These are phyloP conservation scores for Phrixothrix hirtus DNA, from an alignment of 2,888 invertebrate genomes.

Conservation along the genomic window DNA sequence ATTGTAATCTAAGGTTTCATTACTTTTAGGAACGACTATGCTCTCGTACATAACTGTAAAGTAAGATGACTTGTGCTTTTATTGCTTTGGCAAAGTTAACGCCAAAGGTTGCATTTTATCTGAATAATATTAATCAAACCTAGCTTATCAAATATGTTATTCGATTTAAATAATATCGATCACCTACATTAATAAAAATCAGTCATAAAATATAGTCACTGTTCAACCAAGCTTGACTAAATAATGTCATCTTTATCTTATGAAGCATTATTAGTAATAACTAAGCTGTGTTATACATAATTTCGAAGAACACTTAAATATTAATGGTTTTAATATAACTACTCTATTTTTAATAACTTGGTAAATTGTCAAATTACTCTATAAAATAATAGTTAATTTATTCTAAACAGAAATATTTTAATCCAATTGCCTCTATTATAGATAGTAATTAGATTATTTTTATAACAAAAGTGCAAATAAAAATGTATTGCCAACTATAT, in stretches of 20 bases:
- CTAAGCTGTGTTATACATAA: too few species aligned
- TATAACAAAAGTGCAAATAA: too few species aligned
- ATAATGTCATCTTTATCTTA: slow-evolving; percentile 10
- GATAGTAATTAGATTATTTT: too few species aligned
- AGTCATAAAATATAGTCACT: slow-evolving; percentile 17
- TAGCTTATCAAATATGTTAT: slow-evolving; percentile 18
- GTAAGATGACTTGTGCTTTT: slow-evolving; percentile 29
- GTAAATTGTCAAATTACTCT: too few species aligned
- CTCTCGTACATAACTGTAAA: slow-evolving; percentile 22
- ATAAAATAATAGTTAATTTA: too few species aligned
- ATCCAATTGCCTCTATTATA: too few species aligned
- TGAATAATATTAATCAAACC: slow-evolving; percentile 17
- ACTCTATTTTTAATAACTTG: too few species aligned
- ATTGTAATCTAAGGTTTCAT: slow-evolving; percentile 29
- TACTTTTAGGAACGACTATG: slow-evolving; percentile 24
- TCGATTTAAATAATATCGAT: slow-evolving; percentile 20
- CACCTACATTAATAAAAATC: slow-evolving; percentile 20
- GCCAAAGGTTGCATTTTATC: slow-evolving; percentile 17
- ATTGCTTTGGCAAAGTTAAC: slow-evolving; percentile 15
- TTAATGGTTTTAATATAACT: too few species aligned
- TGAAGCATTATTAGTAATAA: too few species aligned
- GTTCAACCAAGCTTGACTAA: slow-evolving; percentile 13
- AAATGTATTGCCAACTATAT: too few species aligned
- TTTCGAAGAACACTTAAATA: too few species aligned
- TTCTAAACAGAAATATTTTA: background rate